Evolutionary conservation across 2,797 vertebrate species (phyloP).

Genomic region (Anguilla obscura): DNA sequence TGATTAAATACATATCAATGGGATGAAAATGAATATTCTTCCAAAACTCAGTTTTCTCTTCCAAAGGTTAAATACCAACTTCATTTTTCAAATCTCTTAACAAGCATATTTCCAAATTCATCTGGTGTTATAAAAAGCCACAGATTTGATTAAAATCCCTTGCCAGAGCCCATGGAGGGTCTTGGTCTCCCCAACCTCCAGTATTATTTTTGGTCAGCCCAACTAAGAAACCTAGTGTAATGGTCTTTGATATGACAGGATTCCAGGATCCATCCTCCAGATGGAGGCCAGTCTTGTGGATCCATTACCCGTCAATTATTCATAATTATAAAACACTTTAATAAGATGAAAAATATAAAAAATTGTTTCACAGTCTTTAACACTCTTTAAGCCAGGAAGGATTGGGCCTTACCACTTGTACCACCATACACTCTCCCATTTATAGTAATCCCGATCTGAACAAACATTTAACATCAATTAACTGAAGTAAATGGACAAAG

Average conservation of each 20-base stretch:
- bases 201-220: not conserved
- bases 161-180: not conserved
- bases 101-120: not conserved
- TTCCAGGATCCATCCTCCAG: too few relatives aligned
- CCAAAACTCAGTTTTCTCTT: not conserved
- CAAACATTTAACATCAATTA: not conserved
- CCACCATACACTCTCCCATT: not conserved
- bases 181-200: not conserved
- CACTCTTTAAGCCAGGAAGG: not conserved
- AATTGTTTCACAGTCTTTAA: not conserved
- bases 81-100: not conserved
- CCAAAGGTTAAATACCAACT: not conserved
- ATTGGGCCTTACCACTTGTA: not conserved
- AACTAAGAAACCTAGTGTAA: not conserved
- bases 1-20: not conserved
- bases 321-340: not conserved
- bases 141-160: not conserved
- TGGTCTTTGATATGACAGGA: not conserved
- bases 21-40: not conserved
- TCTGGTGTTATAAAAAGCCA: not conserved
- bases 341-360: not conserved
- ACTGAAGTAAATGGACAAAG: not conserved
- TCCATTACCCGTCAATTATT: not conserved
- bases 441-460: not conserved
- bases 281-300: not conserved